These are phyloP conservation scores for Gallinago nigripennis DNA, from an alignment of 2,797 vertebrate genomes.

Conservation along the genomic window DNA sequence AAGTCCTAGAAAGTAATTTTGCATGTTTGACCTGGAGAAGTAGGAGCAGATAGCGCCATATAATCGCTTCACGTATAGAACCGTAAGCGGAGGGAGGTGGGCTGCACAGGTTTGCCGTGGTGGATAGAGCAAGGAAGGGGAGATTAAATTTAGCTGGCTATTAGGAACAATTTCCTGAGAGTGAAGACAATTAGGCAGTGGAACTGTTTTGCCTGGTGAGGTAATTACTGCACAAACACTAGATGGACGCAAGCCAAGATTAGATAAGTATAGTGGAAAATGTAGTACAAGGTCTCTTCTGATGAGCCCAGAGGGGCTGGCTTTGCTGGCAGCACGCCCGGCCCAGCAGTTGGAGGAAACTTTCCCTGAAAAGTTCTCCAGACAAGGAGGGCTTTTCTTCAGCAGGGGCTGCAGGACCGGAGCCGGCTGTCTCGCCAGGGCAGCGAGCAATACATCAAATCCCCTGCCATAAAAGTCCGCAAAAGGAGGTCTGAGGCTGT, in stretches of 20 bases:
- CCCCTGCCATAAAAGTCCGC: background rate
- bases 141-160: slow-evolving; percentile 64
- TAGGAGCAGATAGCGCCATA: background rate
- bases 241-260: slow-evolving; percentile 48
- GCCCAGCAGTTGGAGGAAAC: background rate
- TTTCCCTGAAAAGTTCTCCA: background rate
- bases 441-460: background rate
- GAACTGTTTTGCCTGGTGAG: slow-evolving; percentile 67
- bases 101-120: fast-evolving
- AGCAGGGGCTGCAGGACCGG: background rate
- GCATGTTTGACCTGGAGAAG: background rate
- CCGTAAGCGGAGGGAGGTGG: background rate
- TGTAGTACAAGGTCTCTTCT: slow-evolving; percentile 59
- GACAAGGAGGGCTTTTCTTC: background rate
- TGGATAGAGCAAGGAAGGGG: background rate
- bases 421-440: fast-evolving
- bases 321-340: background rate
- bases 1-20: background rate
- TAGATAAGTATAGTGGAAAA: slow-evolving; percentile 67
- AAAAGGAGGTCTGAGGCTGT: background rate
- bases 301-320: slow-evolving; percentile 49
- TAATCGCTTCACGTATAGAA: fast-evolving
- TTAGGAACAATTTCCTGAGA: slow-evolving; percentile 67
- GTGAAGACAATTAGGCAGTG: slow-evolving; percentile 61
- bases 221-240: slow-evolving; percentile 69